phyloP scores from a whole-genome alignment of 2,888 invertebrate genomes.

The Noctua janthe region DNA sequence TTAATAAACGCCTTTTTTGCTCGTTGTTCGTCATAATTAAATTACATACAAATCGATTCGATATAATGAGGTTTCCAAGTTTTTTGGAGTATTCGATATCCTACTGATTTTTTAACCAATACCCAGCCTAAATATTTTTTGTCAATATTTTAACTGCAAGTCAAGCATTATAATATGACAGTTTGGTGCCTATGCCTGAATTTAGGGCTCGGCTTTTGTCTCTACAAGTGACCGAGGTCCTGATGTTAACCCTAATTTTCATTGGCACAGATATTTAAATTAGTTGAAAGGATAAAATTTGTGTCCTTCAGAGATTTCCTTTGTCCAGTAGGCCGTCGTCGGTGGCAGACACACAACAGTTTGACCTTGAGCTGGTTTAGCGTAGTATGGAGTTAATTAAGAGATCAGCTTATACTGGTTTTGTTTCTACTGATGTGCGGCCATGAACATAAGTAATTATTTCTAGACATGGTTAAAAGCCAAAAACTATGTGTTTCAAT shows the following conservation, averaged over 20 bases:
- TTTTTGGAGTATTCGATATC: background rate
- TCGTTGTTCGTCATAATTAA: background rate
- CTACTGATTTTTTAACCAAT: background rate
- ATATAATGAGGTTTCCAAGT: background rate
- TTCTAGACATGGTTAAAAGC: too few species aligned
- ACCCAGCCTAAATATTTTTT: background rate
- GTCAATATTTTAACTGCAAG: background rate
- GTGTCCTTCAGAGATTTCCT: background rate
- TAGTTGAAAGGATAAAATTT: background rate
- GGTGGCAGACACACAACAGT: background rate
- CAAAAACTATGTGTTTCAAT: background rate
- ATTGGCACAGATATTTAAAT: background rate
- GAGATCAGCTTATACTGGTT: background rate
- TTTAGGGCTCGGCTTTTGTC: background rate
- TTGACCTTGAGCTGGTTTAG: background rate
- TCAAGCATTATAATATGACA: background rate
- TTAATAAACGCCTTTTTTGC: slow-evolving; percentile 1
- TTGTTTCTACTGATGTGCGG: background rate
- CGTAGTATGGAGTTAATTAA: background rate
- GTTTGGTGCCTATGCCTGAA: background rate
- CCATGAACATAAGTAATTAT: too few species aligned
- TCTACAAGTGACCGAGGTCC: background rate
- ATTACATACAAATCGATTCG: background rate
- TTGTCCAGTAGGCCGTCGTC: background rate
- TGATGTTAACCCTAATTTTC: background rate